Base-by-base conservation (phyloP, 1,140 invertebrate genomes). In the Anthonomus grandis region DNA sequence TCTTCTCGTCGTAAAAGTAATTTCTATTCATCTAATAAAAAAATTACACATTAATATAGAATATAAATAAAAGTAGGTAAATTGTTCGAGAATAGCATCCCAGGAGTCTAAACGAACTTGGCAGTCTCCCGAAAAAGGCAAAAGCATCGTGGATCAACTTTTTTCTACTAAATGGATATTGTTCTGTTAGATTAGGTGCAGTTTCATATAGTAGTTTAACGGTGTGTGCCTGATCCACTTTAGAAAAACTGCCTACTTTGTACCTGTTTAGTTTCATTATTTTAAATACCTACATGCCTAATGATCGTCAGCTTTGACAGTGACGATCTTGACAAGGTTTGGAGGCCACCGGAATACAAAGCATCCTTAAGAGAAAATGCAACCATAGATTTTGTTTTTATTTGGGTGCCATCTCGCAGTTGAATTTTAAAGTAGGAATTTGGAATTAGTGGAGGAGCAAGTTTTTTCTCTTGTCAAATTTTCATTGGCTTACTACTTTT, bases 151-250 rank as follows among this genome's bases (percentile, higher is more conserved):
- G 49, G 49, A 51, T 51, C 49, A 41, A 41, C 49, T 51, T 51
- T 50, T 51, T 51, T 41, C 49, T 25, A 19, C 22, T 41, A 41
- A 51, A 51, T 51, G 49, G 49, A 51, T 51, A 51, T 51, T 51
- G 49, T 51, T 51, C 49, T 51, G 49, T 51, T 51, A 51, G 49
- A 51, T 51, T 51, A 51, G 36, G 49, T 51, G 49, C 49, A 51
- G 49, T 51, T 51, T 51, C 49, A 51, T 51, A 41, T 51, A 51
- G 49, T 51, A 51, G 49, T 51, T 51, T 51, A 51, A 51, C 49
- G 49, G 49, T 51, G 21, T 41, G 49, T 51, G 49, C 49, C 49
- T 41, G 49, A 51, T 51, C 49, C 49, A 51, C 49, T 51, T 51
- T 41, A 41, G 49, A 51, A 51, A 51, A 39, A 51, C 49, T 51